These are phyloP conservation scores for Hemicordylus capensis DNA, from an alignment of 2,113 vertebrate genomes.

Conservation along the genomic window DNA sequence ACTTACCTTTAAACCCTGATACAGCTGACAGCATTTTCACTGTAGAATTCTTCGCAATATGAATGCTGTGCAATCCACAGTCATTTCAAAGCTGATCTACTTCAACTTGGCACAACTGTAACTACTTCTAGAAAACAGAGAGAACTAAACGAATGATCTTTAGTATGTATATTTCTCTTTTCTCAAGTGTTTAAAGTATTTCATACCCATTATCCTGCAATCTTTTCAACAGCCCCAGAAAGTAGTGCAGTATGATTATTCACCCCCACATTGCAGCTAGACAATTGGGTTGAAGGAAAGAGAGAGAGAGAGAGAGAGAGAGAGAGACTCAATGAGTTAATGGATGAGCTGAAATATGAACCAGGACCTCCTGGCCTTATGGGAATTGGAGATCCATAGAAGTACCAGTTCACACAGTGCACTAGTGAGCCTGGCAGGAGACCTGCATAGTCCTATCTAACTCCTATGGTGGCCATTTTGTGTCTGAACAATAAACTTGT, in stretches of 20 bases:
- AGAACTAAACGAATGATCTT: not conserved
- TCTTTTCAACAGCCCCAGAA: not conserved
- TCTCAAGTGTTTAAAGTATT: not conserved
- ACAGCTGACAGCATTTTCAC: not conserved
- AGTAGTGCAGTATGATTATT: not conserved
- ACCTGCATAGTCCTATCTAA: too few relatives aligned
- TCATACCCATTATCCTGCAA: not conserved
- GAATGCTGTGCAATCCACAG: not conserved
- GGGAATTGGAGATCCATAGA: not conserved
- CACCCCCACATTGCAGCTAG: not conserved
- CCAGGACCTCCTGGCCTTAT: not conserved
- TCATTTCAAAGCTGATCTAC: not conserved
- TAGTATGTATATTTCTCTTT: not conserved
- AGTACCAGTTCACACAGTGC: not conserved
- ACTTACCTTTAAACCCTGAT: constrained; percentile 11
- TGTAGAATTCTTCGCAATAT: not conserved
- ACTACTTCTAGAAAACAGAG: not conserved
- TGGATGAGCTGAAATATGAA: not conserved
- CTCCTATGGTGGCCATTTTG: not conserved
- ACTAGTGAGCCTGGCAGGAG: not conserved
- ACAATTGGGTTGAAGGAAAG: not conserved
- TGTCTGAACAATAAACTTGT: not conserved
- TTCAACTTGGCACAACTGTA: not conserved
- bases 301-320: too few relatives aligned
- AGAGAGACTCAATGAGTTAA: not conserved